Evolutionary conservation across 2,113 vertebrate genomes (phyloP), one percentile per base, ranked within the genome.

Genomic region (Noctilio leporinus): DNA sequence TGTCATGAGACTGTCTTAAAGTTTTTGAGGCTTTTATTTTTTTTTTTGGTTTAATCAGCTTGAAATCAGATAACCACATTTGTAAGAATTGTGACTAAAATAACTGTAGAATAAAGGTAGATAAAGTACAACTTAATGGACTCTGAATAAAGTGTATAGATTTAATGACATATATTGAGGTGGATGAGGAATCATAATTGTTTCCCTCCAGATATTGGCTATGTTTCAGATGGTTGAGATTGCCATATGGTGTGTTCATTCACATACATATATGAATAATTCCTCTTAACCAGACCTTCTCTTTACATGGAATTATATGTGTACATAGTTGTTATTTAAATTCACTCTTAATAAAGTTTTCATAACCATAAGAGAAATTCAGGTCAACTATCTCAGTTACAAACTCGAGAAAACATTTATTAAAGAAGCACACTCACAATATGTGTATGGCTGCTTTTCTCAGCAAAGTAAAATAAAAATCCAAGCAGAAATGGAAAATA

Each of bases 31-130:
- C n/a, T n/a, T n/a, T 85, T 94, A n/a, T 30, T 81, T 94, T 20
- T 11, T 89, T 91, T 30, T 81, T 94, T 20, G 9, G 86, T 91
- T 97, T 64, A 94, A 89, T 82, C 14, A 89, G 3, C 49, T 91
- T 93, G 33, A 89, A 85, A 94, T 96, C 67, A 91, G 24, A 51
- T 80, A 91, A 96, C 35, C 33, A 69, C 38, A 3, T 86, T 81
- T 91, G 69, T 94, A 94, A 62, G 40, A 88, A 73, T 49, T 78
- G 65, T 92, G 17, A 81, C 57, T 62, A 75, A 84, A 93, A 76
- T 35, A 82, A 70, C 75, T 43, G 24, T 40, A 67, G 53, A 28
- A 82, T 33, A 82, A 76, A 81, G 35, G 19, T n/a, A 67, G 53
- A 28, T 87, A 73, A 91, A 86, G 22, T 93, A 49, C 26, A 69